A percentile compares a stretch with the other conserved stretches of the same genome.
These are phyloP conservation scores for Embiotoca jacksoni DNA, from an alignment of 2,113 vertebrate genomes.

Conservation along the genomic window DNA sequence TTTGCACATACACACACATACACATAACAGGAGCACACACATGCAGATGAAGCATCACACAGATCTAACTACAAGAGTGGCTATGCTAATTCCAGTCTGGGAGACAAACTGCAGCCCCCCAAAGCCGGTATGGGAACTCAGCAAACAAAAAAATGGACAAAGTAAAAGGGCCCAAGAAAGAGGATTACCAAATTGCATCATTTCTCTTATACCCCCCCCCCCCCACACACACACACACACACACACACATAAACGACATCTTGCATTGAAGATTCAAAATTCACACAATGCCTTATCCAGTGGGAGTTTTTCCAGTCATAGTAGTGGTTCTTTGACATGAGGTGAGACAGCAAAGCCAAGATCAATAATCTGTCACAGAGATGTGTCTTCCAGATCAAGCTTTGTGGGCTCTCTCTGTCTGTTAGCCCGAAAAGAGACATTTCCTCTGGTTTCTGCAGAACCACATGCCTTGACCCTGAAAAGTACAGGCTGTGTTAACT, in stretches of 20 bases:
- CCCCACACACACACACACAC: constrained; percentile 5
- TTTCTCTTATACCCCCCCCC: constrained; percentile 28
- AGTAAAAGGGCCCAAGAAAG: constrained; percentile 66
- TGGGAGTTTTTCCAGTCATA: constrained; percentile 48
- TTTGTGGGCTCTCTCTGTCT: constrained; percentile 37
- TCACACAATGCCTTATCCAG: constrained; percentile 51
- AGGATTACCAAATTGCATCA: constrained; percentile 63
- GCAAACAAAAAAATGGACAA: constrained; percentile 69
- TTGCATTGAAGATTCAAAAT: constrained; percentile 52
- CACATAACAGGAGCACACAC: constrained; percentile 18
- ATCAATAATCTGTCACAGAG: constrained; percentile 75
- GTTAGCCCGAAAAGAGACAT: constrained; percentile 43
- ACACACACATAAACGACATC: constrained; percentile 7
- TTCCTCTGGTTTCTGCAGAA: constrained; percentile 48
- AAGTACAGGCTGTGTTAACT: constrained; percentile 54
- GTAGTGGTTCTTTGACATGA: constrained; percentile 48
- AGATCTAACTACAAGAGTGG: constrained; percentile 34
- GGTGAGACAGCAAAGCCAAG: constrained; percentile 51
- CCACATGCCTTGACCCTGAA: constrained; percentile 43
- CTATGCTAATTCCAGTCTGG: constrained; percentile 63
- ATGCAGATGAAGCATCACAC: constrained; percentile 2
- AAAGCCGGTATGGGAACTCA: constrained; percentile 58
- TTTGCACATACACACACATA: not conserved
- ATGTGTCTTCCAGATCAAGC: constrained; percentile 36
- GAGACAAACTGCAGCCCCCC: constrained; percentile 57